A percentile compares a stretch with the other conserved stretches of the same genome.
Conservation (phyloP, 2,797 vertebrate genomes). For the Acrossocheilus wenchowensis region DNA sequence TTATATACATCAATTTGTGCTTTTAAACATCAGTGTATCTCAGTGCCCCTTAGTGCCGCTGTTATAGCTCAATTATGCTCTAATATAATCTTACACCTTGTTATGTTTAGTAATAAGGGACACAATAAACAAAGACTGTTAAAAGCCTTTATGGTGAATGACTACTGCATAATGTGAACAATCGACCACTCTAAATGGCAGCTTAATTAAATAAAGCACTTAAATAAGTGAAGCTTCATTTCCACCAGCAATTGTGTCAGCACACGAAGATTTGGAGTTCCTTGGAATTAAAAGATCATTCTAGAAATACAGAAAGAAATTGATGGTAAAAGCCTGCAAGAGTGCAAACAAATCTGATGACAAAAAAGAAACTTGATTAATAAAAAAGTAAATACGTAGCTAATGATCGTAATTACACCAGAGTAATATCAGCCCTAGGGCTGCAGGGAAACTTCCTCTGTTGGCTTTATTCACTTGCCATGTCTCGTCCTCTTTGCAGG, state of each 20-base stretch:
- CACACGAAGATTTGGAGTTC: constrained; percentile 20
- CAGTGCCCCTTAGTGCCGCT: constrained; percentile 4
- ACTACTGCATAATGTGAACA: constrained; percentile 49
- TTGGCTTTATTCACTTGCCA: constrained; percentile 25
- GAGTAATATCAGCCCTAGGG: constrained; percentile 35
- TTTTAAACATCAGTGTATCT: constrained; percentile 19
- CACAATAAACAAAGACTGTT: constrained; percentile 38
- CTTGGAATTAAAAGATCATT: constrained; percentile 24
- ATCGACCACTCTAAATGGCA: constrained; percentile 41
- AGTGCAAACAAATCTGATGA: constrained; percentile 37
- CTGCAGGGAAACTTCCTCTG: constrained; percentile 24
- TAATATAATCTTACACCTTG: constrained; percentile 32
- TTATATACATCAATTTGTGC: neutral
- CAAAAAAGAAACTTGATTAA: constrained; percentile 35
- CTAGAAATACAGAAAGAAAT: neutral
- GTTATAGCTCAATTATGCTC: constrained; percentile 24
- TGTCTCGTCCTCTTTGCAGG: constrained; percentile 46
- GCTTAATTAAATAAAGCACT: constrained; percentile 50
- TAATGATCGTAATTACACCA: constrained; percentile 46
- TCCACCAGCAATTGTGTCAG: constrained; percentile 35
- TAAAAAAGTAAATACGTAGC: constrained; percentile 36
- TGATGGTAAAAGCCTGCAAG: neutral
- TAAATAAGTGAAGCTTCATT: constrained; percentile 50
- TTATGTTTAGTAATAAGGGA: constrained; percentile 35
- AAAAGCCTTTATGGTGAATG: constrained; percentile 46